phyloP scores from a whole-genome alignment of 1,140 invertebrate genomes.

The Ceratina australensis region DNA sequence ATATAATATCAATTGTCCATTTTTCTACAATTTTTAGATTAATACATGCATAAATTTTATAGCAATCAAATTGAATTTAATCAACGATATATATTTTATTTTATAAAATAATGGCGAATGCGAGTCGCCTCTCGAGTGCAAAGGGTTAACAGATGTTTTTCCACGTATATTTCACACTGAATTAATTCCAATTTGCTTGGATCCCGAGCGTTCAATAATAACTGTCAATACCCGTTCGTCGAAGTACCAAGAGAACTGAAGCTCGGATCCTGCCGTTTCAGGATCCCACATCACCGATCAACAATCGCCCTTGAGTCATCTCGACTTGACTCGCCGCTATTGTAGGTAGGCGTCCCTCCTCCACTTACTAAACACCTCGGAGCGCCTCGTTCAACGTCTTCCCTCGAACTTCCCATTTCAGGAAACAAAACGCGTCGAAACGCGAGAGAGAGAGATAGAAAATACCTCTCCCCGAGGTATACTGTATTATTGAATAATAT shows the following conservation, averaged over 20 bases:
- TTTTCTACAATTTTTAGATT: too few relatives aligned
- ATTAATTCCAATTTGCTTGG: too few relatives aligned
- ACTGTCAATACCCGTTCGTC: background rate
- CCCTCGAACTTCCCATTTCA: background rate
- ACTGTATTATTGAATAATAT: constrained; percentile 4
- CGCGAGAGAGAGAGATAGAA: background rate
- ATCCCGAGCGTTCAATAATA: background rate
- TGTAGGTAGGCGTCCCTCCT: too few relatives aligned
- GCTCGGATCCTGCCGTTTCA: too few relatives aligned
- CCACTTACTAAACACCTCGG: too few relatives aligned
- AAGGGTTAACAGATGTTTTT: background rate
- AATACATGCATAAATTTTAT: too few relatives aligned
- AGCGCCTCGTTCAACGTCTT: background rate
- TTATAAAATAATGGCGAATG: too few relatives aligned
- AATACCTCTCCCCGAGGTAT: background rate
- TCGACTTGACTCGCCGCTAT: background rate
- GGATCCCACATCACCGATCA: background rate
- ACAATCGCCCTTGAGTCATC: background rate
- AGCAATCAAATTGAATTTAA: too few relatives aligned
- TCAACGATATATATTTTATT: too few relatives aligned
- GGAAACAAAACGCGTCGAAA: background rate
- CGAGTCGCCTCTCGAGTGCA: too few relatives aligned
- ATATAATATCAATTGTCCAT: too few relatives aligned
- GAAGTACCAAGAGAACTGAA: background rate
- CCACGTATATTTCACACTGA: too few relatives aligned